A percentile compares a stretch with the other conserved stretches of the same genome.
Conservation (phyloP, 1,140 invertebrate species). For the Papilio aristodemus region DNA sequence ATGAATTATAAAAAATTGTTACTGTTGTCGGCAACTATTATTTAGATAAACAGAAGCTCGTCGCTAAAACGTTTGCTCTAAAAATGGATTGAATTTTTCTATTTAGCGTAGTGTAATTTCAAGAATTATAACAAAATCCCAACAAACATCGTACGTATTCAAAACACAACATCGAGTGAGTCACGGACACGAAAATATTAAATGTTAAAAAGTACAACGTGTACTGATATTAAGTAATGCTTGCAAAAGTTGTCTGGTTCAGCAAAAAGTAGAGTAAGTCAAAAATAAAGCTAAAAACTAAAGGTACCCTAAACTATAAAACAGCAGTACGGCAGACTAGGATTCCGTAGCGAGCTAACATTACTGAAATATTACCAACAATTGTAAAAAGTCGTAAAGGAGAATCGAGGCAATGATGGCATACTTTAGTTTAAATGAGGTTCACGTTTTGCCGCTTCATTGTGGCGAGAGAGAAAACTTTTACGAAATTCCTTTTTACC, state of each 20-base stretch:
- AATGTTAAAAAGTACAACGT: not conserved
- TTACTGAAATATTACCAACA: constrained; percentile 7
- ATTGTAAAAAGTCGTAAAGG: constrained; percentile 20
- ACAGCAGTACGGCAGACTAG: not conserved
- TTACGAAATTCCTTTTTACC: constrained; percentile 8
- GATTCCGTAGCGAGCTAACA: not conserved
- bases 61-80: too few relatives aligned
- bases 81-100: too few relatives aligned
- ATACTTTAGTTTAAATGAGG: constrained; percentile 21
- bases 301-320: not conserved
- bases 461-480: constrained; percentile 5
- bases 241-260: too few relatives aligned
- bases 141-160: not conserved
- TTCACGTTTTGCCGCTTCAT: constrained; percentile 12
- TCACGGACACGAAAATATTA: not conserved
- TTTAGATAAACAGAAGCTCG: too few relatives aligned
- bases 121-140: not conserved
- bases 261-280: not conserved
- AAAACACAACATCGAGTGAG: not conserved
- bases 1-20: too few relatives aligned
- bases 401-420: constrained; percentile 13
- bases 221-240: too few relatives aligned
- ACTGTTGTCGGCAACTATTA: too few relatives aligned
- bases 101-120: too few relatives aligned
- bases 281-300: not conserved